These are phyloP conservation scores for Torymus texanus DNA, from an alignment of 2,888 invertebrate genomes.

Conservation along the genomic window DNA sequence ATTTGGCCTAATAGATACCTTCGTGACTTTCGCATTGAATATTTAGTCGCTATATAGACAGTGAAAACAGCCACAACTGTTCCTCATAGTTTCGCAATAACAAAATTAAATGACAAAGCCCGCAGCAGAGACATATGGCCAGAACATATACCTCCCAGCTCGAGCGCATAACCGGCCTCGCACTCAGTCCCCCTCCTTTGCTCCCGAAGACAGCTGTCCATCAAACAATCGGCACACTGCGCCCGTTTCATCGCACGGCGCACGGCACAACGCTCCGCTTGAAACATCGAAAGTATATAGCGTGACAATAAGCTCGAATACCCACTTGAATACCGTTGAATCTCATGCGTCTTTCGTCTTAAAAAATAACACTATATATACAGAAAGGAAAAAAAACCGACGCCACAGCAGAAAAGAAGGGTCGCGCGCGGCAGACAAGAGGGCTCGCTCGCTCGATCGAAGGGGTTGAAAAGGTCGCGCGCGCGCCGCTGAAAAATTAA, in stretches of 20 bases:
- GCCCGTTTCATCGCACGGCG: slow-evolving; percentile 19
- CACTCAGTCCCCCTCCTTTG: too few relatives aligned
- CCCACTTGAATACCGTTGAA: slow-evolving; percentile 7
- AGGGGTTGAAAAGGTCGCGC: slow-evolving; percentile 48
- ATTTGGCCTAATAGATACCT: too few relatives aligned
- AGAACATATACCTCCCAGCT: too few relatives aligned
- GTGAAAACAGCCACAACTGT: too few relatives aligned
- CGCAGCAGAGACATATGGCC: too few relatives aligned
- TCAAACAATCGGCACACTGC: slow-evolving; percentile 55
- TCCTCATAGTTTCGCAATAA: background rate
- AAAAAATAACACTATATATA: too few relatives aligned
- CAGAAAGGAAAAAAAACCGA: slow-evolving; percentile 1
- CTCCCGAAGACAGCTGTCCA: slow-evolving; percentile 62
- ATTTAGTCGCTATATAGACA: too few relatives aligned
- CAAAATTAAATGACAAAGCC: background rate
- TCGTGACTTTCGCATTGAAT: too few relatives aligned
- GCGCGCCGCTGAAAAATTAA: slow-evolving; percentile 50
- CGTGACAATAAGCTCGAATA: background rate
- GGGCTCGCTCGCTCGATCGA: slow-evolving; percentile 47
- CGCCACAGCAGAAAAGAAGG: slow-evolving; percentile 9
- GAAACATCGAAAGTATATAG: background rate
- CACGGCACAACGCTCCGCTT: background rate
- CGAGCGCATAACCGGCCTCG: too few relatives aligned
- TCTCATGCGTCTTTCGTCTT: background rate
- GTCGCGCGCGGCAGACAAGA: slow-evolving; percentile 15